A percentile compares a stretch with the other conserved stretches of the same genome.
phyloP scores from a whole-genome alignment of 1,140 invertebrate genomes.

The Cotesia glomerata region DNA sequence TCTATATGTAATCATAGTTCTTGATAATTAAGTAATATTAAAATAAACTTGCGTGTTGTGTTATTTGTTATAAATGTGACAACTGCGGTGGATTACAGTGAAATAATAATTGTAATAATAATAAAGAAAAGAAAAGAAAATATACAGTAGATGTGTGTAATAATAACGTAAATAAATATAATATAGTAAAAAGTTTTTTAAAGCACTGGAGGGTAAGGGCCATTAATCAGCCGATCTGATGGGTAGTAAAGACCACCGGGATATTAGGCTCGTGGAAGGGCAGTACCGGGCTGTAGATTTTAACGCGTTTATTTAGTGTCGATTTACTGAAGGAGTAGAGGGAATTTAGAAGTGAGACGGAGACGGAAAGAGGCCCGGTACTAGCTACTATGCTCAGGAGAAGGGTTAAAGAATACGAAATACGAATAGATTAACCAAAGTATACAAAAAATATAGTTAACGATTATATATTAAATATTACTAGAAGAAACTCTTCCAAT shows the following conservation, averaged over 20 bases:
- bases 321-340: not conserved
- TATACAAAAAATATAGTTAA: not conserved
- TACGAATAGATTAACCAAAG: not conserved
- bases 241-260: slow-evolving; percentile 32
- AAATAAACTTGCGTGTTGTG: slow-evolving; percentile 8
- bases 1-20: too few relatives aligned
- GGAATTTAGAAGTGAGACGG: not conserved
- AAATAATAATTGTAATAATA: slow-evolving; percentile 1
- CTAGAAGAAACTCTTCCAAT: slow-evolving; percentile 10
- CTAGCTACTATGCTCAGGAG: not conserved
- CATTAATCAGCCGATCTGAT: slow-evolving; percentile 3
- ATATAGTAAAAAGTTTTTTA: not conserved
- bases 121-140: not conserved
- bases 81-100: not conserved
- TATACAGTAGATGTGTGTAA: not conserved
- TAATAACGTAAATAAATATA: not conserved
- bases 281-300: slow-evolving; percentile 28
- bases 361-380: not conserved
- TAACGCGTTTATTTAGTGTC: slow-evolving; percentile 22
- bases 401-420: not conserved
- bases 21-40: too few relatives aligned
- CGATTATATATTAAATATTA: too few relatives aligned
- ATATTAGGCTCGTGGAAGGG: slow-evolving; percentile 22
- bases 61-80: not conserved
- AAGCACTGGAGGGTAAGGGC: not conserved